A percentile compares a stretch with the other conserved stretches of the same genome.
Conservation (phyloP, 1,140 invertebrate genomes). For the Scaptomyza hsui region DNA sequence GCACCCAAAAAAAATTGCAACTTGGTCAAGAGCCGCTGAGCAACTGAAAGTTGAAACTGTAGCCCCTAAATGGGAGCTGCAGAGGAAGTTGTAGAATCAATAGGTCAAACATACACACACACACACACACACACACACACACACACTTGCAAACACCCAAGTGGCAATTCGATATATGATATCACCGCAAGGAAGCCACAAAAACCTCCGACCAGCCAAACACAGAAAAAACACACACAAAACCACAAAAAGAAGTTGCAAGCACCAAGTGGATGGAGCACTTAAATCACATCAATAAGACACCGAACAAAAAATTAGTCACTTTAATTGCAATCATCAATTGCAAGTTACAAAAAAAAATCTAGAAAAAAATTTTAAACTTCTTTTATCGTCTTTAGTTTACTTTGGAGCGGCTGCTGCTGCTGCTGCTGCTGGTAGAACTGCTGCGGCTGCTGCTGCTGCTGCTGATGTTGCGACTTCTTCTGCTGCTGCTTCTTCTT, state of each 20-base stretch:
- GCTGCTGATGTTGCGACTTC: conserved; percentile 19
- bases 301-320: conserved; percentile 32
- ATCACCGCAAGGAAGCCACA: conserved; percentile 75
- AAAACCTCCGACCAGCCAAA: conserved; percentile 28
- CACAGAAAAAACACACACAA: conserved; percentile 36
- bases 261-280: background rate
- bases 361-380: conserved; percentile 4
- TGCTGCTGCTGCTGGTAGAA: conserved; percentile 25
- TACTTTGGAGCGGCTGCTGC: conserved; percentile 51
- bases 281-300: conserved; percentile 15
- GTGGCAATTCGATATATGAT: conserved; percentile 63
- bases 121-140: conserved; percentile 21
- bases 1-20: conserved; percentile 11
- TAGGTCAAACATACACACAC: conserved; percentile 58
- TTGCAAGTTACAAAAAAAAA: conserved; percentile 24
- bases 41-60: conserved; percentile 25
- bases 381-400: conserved; percentile 27
- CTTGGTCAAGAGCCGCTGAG: conserved; percentile 3
- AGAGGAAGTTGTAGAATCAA: conserved; percentile 69
- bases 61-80: conserved; percentile 18
- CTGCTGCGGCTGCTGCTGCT: conserved; percentile 24
- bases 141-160: background rate
- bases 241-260: conserved; percentile 37
- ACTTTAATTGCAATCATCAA: conserved; percentile 33
- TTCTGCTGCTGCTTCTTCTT: conserved; percentile 15